Percentiles rank a stretch among this genome's conserved stretches.
Conservation (phyloP, 2,888 invertebrate genomes). For the Cerastis rubricosa region DNA sequence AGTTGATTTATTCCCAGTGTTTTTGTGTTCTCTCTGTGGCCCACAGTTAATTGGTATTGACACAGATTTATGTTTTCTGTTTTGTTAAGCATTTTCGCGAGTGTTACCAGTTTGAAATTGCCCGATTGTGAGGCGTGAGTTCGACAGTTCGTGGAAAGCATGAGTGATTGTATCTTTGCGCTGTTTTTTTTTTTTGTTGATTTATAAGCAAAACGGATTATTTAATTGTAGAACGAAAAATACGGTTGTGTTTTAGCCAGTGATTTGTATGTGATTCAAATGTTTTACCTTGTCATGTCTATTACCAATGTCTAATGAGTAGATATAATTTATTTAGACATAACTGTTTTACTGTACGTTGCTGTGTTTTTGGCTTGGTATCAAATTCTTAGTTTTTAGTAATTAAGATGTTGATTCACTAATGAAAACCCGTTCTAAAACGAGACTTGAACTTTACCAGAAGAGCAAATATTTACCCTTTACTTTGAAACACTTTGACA, state of each 20-base stretch:
- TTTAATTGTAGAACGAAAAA: conserved; percentile 5
- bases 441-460: conserved; percentile 32
- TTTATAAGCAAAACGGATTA: conserved; percentile 32
- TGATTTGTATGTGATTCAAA: background rate
- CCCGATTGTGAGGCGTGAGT: conserved; percentile 52
- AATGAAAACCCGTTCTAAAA: conserved; percentile 17
- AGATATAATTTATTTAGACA: background rate
- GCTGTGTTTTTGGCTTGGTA: background rate
- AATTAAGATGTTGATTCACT: conserved; percentile 20
- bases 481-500: conserved; percentile 53
- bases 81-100: conserved; percentile 68
- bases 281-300: conserved; percentile 1
- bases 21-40: conserved; percentile 65
- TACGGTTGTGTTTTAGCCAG: background rate
- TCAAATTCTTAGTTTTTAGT: conserved; percentile 4
- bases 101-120: conserved; percentile 51
- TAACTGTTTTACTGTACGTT: background rate
- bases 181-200: conserved; percentile 21
- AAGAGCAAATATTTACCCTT: conserved; percentile 54
- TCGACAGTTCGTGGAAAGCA: conserved; percentile 56
- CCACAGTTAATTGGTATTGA: conserved; percentile 81
- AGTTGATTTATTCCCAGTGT: conserved; percentile 67
- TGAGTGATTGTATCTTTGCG: conserved; percentile 49
- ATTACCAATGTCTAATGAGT: background rate
- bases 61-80: conserved; percentile 78